Percentiles rank a stretch among this genome's conserved stretches.
These are phyloP conservation scores for Pangasius sanitwongsei DNA, from an alignment of 2,797 vertebrate genomes.

Conservation along the genomic window DNA sequence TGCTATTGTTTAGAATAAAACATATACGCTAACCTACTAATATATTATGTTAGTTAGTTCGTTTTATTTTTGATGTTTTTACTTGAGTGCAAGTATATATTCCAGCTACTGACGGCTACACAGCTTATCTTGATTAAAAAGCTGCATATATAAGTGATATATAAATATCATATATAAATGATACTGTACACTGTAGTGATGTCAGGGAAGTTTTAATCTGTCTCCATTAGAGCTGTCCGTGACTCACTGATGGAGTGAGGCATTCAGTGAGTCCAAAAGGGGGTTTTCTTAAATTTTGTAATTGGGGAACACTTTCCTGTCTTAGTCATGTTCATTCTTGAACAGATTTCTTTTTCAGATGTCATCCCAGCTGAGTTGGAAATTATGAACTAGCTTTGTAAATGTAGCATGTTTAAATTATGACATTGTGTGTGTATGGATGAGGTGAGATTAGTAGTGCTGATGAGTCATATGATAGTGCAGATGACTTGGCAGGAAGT, in stretches of 20 bases:
- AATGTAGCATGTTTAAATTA: background rate
- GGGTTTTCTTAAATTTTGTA: background rate
- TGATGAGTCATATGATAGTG: slow-evolving; percentile 2
- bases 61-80: background rate
- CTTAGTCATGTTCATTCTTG: background rate
- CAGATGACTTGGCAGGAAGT: slow-evolving; percentile 4
- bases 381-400: background rate
- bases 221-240: background rate
- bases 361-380: background rate
- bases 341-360: background rate
- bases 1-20: background rate
- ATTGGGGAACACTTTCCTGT: background rate
- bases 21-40: background rate
- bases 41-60: background rate
- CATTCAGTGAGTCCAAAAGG: background rate
- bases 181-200: background rate
- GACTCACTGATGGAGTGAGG: background rate
- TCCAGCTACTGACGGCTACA: background rate
- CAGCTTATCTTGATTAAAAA: background rate
- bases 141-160: background rate
- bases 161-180: background rate
- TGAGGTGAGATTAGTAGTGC: background rate
- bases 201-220: background rate
- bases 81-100: background rate
- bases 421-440: background rate